Conservation (phyloP, 1,140 invertebrate species). For the Halyomorpha halys region DNA sequence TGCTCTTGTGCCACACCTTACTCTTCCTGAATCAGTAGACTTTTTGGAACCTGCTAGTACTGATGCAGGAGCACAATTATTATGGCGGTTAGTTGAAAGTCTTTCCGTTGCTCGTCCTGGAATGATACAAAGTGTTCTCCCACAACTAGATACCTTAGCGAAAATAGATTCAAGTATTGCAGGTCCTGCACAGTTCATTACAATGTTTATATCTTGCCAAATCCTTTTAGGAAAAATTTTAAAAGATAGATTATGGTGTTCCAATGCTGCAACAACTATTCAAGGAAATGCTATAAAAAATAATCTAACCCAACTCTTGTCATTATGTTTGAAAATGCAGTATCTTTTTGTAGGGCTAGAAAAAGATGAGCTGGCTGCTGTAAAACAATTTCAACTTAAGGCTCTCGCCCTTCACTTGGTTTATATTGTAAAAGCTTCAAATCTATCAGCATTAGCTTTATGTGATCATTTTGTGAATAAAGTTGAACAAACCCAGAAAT, state of each 20-base stretch:
- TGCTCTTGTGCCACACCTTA: slow-evolving; percentile 71
- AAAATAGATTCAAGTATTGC: slow-evolving; percentile 72
- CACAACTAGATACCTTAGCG: slow-evolving; percentile 46
- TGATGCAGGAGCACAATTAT: slow-evolving; percentile 18
- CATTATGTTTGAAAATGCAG: slow-evolving; percentile 65
- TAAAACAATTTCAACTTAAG: slow-evolving; percentile 74
- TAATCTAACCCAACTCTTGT: slow-evolving; percentile 51
- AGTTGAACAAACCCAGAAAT: slow-evolving; percentile 47
- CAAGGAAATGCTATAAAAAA: slow-evolving; percentile 43
- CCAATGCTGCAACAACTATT: slow-evolving; percentile 39
- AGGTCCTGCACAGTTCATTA: slow-evolving; percentile 48
- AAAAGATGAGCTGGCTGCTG: slow-evolving; percentile 58
- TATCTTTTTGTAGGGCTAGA: slow-evolving; percentile 72
- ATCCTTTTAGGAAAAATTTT: slow-evolving; percentile 40
- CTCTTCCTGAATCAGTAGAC: slow-evolving; percentile 21
- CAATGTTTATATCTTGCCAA: slow-evolving; percentile 60
- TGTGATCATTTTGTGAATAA: slow-evolving; percentile 53
- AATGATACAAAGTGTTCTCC: slow-evolving; percentile 21
- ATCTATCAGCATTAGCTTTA: slow-evolving; percentile 48
- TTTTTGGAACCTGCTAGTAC: slow-evolving; percentile 21
- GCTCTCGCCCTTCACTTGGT: slow-evolving; percentile 74
- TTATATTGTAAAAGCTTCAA: slow-evolving; percentile 52
- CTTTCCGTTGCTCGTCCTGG: slow-evolving; percentile 17
- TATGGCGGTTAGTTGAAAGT: slow-evolving; percentile 20
- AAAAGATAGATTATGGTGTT: slow-evolving; percentile 38